phyloP scores from a whole-genome alignment of 2,888 invertebrate species.

The Pterostichus niger region DNA sequence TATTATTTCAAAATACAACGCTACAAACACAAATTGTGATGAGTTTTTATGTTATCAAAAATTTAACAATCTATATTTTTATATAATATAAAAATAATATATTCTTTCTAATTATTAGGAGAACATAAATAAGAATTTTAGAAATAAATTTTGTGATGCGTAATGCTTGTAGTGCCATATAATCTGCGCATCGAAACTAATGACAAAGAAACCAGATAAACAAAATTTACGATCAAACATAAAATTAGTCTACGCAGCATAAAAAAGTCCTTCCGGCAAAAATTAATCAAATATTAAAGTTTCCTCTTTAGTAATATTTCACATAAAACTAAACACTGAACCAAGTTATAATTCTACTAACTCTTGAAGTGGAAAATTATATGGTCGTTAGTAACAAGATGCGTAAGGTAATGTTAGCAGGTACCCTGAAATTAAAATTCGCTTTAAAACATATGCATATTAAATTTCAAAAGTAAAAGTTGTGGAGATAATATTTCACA shows the following conservation, averaged over 20 bases:
- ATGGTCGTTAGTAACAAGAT: slow-evolving; percentile 38
- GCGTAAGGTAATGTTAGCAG: slow-evolving; percentile 6
- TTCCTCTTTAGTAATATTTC: no score
- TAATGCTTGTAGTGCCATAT: no score
- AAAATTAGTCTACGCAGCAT: slow-evolving; percentile 12
- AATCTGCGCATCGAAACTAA: no score
- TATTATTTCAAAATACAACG: no score
- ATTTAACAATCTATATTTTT: no score
- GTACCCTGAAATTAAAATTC: slow-evolving; percentile 45
- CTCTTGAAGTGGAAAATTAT: slow-evolving; percentile 32
- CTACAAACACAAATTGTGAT: no score
- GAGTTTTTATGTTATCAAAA: no score
- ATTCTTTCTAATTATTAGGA: no score
- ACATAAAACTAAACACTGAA: no score
- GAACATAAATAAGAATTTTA: no score
- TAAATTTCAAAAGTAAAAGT: slow-evolving; percentile 44
- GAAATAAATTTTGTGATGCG: no score
- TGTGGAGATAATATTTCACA: slow-evolving; percentile 31
- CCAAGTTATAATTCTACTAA: neutral
- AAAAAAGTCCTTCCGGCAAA: neutral
- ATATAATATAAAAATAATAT: no score
- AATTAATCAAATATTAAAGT: neutral
- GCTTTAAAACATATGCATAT: slow-evolving; percentile 46
- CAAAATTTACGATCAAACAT: slow-evolving; percentile 17
- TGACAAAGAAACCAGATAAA: neutral